A percentile compares a stretch with the other conserved stretches of the same genome.
Evolutionary conservation across 2,113 vertebrate genomes (phyloP).

Genomic region (Speoplatyrhinus poulsoni): DNA sequence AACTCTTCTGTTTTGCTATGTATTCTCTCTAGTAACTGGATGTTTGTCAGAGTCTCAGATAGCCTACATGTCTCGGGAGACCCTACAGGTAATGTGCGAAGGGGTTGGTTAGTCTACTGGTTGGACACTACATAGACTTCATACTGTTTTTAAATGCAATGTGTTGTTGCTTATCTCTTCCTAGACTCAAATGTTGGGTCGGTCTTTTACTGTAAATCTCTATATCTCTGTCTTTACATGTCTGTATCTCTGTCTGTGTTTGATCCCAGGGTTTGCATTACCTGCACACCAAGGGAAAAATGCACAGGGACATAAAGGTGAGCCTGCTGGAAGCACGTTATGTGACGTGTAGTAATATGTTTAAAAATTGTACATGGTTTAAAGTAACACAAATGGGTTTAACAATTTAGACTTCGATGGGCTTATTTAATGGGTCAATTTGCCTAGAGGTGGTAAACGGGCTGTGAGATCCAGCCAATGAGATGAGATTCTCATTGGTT

Average conservation of each 20-base stretch:
- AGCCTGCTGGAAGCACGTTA: conserved; percentile 19
- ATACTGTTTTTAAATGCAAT: background rate
- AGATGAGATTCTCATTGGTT: no score
- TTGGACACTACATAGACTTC: background rate
- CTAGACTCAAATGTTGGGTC: no score
- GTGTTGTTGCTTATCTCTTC: background rate
- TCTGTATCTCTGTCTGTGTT: conserved; percentile 1
- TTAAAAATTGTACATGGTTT: no score
- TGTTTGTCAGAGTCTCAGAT: conserved; percentile 96
- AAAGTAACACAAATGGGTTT: no score
- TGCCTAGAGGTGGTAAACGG: no score
- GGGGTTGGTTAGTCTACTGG: background rate
- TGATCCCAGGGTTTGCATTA: conserved; percentile 78
- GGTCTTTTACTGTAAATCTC: background rate
- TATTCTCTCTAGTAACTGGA: conserved; percentile 85
- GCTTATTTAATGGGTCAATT: no score
- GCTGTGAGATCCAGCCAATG: no score
- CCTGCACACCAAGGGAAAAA: conserved; percentile 81
- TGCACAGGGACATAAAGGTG: conserved; percentile 85
- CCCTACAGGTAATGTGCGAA: conserved; percentile 85
- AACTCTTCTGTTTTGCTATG: background rate
- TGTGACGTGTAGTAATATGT: background rate
- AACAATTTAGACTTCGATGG: no score
- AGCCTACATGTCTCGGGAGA: conserved; percentile 97
- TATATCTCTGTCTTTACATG: background rate